Percentiles rank a stretch among this genome's conserved stretches.
Conservation (phyloP, 2,113 vertebrate genomes). For the Columba janthina region DNA sequence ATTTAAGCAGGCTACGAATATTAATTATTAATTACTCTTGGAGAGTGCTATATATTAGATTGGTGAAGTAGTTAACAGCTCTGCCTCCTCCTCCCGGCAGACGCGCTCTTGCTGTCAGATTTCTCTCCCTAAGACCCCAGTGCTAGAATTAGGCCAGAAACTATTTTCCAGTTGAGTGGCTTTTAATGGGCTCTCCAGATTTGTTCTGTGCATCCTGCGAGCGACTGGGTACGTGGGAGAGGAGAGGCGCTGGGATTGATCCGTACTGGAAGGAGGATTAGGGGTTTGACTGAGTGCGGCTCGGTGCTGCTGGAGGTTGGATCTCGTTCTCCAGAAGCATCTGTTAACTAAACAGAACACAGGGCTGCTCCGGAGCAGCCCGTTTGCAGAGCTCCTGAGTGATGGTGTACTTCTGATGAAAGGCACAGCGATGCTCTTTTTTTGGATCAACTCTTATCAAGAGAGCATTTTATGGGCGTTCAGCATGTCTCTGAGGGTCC, state of each 20-base stretch:
- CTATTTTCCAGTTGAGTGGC: constrained; percentile 75
- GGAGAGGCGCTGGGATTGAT: constrained; percentile 26
- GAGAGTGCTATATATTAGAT: constrained; percentile 44
- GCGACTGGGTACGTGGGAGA: constrained; percentile 27
- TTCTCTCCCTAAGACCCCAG: constrained; percentile 50
- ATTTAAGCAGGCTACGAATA: constrained; percentile 43
- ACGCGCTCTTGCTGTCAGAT: constrained; percentile 49
- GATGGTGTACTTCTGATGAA: background rate
- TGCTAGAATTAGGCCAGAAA: constrained; percentile 68
- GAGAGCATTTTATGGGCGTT: rapidly evolving
- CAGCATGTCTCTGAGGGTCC: rapidly evolving
- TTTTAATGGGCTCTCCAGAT: constrained; percentile 74
- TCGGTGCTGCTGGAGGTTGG: background rate
- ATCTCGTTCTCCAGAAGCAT: background rate
- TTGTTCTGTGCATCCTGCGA: constrained; percentile 48
- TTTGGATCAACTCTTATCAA: background rate
- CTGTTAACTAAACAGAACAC: background rate
- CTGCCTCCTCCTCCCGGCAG: constrained; percentile 25
- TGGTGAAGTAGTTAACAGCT: constrained; percentile 63
- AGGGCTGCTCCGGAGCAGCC: background rate
- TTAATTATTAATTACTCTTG: constrained; percentile 69
- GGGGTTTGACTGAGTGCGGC: background rate
- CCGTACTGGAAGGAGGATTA: background rate
- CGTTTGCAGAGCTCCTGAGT: background rate
- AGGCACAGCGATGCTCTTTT: background rate